These are phyloP conservation scores for Ceuthmochares aereus DNA, from an alignment of 2,113 vertebrate genomes.

Conservation along the genomic window DNA sequence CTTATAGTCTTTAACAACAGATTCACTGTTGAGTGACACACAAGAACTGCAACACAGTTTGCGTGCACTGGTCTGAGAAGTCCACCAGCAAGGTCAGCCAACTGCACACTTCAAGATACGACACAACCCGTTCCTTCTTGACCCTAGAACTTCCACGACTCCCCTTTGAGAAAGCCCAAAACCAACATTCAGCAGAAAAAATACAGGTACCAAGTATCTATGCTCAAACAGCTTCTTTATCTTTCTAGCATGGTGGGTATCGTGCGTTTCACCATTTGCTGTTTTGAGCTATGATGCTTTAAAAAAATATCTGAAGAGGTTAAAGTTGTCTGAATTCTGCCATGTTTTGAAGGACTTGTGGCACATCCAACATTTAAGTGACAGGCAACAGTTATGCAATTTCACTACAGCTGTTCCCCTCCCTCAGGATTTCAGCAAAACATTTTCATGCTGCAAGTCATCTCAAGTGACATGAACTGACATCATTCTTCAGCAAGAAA, in stretches of 20 bases:
- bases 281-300: background rate
- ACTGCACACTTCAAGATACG: background rate
- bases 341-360: background rate
- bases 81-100: background rate
- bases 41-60: background rate
- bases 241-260: background rate
- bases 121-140: background rate
- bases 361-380: background rate
- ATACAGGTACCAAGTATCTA: rapidly evolving
- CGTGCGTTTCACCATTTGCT: background rate
- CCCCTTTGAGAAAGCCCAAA: background rate
- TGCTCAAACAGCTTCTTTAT: background rate
- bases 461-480: background rate
- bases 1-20: background rate
- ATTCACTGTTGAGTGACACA: background rate
- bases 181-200: background rate
- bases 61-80: background rate
- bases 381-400: background rate
- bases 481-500: background rate
- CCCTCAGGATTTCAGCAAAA: background rate
- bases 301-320: background rate
- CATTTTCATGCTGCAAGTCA: rapidly evolving
- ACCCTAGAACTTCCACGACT: background rate
- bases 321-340: background rate
- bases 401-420: background rate